Evolutionary conservation across 2,888 invertebrate species (phyloP).

Genomic region (Chrysolina americana): DNA sequence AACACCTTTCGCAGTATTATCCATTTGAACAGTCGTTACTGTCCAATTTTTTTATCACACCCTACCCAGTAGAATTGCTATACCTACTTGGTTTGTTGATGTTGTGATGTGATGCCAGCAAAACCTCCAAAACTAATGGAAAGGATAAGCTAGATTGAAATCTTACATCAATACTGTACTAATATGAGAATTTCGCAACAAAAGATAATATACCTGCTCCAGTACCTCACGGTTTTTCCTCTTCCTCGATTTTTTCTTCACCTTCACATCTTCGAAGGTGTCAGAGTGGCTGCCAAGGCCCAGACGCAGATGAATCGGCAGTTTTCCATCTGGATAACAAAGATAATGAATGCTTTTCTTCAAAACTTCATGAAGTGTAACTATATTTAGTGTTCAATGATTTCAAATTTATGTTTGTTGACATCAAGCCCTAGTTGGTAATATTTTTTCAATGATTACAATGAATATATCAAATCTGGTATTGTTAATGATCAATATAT

Average conservation of each 20-base stretch:
- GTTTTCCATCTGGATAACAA: conserved; percentile 61
- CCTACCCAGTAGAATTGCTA: not conserved
- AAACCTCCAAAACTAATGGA: conserved; percentile 9
- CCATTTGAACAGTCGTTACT: too few relatives aligned
- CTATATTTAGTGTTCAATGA: too few relatives aligned
- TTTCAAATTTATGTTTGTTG: too few relatives aligned
- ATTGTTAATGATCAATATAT: too few relatives aligned
- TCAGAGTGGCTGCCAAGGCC: conserved; percentile 62
- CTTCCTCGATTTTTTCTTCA: conserved; percentile 69
- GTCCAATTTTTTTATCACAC: too few relatives aligned
- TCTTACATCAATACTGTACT: conserved; percentile 24
- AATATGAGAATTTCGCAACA: conserved; percentile 50
- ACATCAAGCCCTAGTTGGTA: too few relatives aligned
- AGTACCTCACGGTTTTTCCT: conserved; percentile 64
- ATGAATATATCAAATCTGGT: too few relatives aligned
- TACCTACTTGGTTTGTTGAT: not conserved
- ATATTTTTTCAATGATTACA: too few relatives aligned
- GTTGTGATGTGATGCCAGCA: conserved; percentile 1
- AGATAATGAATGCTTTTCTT: not conserved
- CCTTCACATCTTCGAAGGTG: conserved; percentile 62
- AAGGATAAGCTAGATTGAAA: conserved; percentile 5
- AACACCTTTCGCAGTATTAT: too few relatives aligned
- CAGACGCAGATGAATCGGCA: conserved; percentile 67
- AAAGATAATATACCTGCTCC: conserved; percentile 69
- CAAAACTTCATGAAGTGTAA: too few relatives aligned